Conservation (phyloP, 1,140 invertebrate species). For the Pygmarrhopalites habei region DNA sequence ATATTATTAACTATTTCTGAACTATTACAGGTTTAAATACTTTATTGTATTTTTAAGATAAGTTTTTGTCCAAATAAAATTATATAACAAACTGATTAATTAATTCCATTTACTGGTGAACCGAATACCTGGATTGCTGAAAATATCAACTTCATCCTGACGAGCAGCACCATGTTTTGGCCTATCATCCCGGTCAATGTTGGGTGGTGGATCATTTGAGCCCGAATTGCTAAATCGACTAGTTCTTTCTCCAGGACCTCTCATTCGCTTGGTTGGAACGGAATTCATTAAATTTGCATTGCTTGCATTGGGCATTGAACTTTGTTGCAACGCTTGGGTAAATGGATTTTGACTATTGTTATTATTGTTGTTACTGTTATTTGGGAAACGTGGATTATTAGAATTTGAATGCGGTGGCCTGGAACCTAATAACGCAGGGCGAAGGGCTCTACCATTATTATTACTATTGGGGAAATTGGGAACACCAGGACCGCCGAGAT, state of each 20-base stretch:
- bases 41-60: no score
- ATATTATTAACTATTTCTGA: no score
- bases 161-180: not conserved
- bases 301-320: constrained; percentile 5
- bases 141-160: constrained; percentile 5
- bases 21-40: no score
- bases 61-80: no score
- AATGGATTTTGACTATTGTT: constrained; percentile 29
- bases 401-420: constrained; percentile 5
- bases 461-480: not conserved
- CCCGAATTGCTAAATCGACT: constrained; percentile 4
- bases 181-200: constrained; percentile 2
- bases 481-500: not conserved
- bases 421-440: constrained; percentile 11
- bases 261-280: not conserved
- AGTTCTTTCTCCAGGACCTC: not conserved
- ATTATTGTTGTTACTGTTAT: constrained; percentile 6
- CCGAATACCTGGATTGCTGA: constrained; percentile 15
- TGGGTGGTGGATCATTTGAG: not conserved
- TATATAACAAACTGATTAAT: no score
- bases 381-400: constrained; percentile 23
- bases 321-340: constrained; percentile 27
- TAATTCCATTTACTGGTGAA: no score
- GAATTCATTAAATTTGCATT: not conserved
- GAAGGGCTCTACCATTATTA: not conserved